These are phyloP conservation scores for Choreutis nemorana DNA, from an alignment of 2,888 invertebrate genomes.

Conservation along the genomic window DNA sequence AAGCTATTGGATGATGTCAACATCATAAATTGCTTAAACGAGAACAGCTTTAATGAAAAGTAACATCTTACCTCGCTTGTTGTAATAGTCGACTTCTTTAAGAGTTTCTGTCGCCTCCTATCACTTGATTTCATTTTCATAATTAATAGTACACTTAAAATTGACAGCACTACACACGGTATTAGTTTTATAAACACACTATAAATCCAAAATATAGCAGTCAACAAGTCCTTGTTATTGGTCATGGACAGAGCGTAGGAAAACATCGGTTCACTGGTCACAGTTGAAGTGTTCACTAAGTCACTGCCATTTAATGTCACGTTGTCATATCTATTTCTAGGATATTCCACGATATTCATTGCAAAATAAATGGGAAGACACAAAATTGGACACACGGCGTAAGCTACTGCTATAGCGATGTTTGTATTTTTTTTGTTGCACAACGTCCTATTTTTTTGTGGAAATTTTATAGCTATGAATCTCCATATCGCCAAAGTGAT, in stretches of 20 bases:
- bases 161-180: slow-evolving; percentile 87
- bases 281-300: slow-evolving; percentile 20
- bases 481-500: slow-evolving; percentile 94
- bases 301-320: slow-evolving; percentile 25
- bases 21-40: too few species aligned
- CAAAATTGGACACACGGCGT: slow-evolving; percentile 81
- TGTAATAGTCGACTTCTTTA: slow-evolving; percentile 52
- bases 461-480: slow-evolving; percentile 87
- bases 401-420: slow-evolving; percentile 78
- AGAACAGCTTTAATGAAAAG: too few species aligned
- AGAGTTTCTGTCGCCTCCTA: slow-evolving; percentile 74
- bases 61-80: slow-evolving; percentile 38
- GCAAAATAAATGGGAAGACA: slow-evolving; percentile 86
- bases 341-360: slow-evolving; percentile 70
- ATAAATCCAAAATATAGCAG: slow-evolving; percentile 89
- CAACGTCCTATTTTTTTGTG: slow-evolving; percentile 81
- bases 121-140: slow-evolving; percentile 83
- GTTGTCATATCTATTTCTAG: slow-evolving; percentile 14
- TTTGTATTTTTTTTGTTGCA: slow-evolving; percentile 83
- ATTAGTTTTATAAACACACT: slow-evolving; percentile 91
- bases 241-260: slow-evolving; percentile 75
- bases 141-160: slow-evolving; percentile 79
- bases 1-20: too few species aligned
- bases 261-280: slow-evolving; percentile 50
- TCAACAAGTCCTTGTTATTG: slow-evolving; percentile 67